phyloP scores from a whole-genome alignment of 2,797 vertebrate species.

The Amblyraja radiata region DNA sequence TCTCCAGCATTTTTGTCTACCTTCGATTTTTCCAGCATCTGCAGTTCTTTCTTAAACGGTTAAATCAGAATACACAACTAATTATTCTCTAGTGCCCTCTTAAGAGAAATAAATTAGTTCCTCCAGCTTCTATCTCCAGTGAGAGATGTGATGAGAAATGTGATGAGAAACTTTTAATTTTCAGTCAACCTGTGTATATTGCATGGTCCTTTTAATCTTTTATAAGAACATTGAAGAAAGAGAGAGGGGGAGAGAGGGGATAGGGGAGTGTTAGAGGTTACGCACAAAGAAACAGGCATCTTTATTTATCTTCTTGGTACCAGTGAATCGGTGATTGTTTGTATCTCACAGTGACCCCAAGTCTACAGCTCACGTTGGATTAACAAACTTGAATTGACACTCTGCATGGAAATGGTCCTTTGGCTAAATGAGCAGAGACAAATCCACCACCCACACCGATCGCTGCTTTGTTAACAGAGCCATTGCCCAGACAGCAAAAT shows the following conservation, averaged over 20 bases:
- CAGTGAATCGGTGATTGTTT: background rate
- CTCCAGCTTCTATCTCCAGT: too few relatives aligned
- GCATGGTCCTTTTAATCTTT: background rate
- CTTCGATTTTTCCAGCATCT: too few relatives aligned
- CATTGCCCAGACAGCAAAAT: background rate
- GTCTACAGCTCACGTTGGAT: background rate
- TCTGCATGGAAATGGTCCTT: constrained; percentile 12
- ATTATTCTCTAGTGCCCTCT: background rate
- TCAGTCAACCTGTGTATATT: background rate
- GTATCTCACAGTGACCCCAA: background rate
- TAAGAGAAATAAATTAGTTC: background rate
- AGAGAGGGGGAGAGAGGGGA: background rate
- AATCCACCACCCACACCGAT: constrained; percentile 16
- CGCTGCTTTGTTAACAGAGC: constrained; percentile 29
- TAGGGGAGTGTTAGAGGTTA: background rate
- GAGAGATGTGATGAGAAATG: background rate
- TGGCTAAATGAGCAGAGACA: background rate
- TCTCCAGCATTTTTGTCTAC: too few relatives aligned
- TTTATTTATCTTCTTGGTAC: background rate
- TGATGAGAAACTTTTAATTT: background rate
- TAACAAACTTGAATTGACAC: background rate
- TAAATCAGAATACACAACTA: background rate
- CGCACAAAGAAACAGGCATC: background rate
- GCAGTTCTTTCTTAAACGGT: background rate
- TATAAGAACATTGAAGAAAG: background rate